These are phyloP conservation scores for Alfaro cultratus DNA, from an alignment of 2,797 vertebrate species.

Conservation along the genomic window DNA sequence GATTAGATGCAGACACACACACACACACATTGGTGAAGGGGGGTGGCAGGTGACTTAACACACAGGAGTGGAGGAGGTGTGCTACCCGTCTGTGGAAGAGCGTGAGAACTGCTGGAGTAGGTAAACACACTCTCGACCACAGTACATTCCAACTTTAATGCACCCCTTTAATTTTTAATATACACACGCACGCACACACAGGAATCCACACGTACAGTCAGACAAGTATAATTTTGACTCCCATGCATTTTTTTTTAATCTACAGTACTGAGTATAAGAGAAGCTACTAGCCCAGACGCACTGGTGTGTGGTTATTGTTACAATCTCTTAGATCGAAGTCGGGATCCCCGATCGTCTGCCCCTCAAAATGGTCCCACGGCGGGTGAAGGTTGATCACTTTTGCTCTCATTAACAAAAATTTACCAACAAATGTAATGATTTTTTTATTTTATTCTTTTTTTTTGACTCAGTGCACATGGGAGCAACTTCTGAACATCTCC, in stretches of 20 bases:
- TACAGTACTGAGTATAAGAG: conserved; percentile 83
- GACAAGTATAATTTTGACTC: conserved; percentile 78
- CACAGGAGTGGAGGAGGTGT: conserved; percentile 66
- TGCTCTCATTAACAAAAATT: conserved; percentile 21
- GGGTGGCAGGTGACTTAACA: conserved; percentile 55
- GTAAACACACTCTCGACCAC: conserved; percentile 78
- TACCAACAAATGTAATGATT: conserved; percentile 16
- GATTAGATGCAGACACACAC: conserved; percentile 19
- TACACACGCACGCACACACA: conserved; percentile 39
- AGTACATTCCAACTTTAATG: conserved; percentile 74
- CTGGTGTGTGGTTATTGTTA: conserved; percentile 83
- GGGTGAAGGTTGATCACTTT: conserved; percentile 36
- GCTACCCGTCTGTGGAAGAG: conserved; percentile 80
- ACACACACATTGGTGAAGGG: conserved; percentile 27
- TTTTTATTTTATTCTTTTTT: neutral
- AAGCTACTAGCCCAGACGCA: conserved; percentile 83
- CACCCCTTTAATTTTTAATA: conserved; percentile 54
- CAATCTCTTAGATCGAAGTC: conserved; percentile 84
- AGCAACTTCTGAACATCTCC: conserved; percentile 48
- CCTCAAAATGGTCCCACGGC: conserved; percentile 35
- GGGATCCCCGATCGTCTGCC: conserved; percentile 53
- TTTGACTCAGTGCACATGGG: conserved; percentile 29
- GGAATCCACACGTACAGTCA: conserved; percentile 61
- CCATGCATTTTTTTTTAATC: conserved; percentile 79
- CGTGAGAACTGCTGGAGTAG: conserved; percentile 73